Percentiles rank a stretch among this genome's conserved stretches.
Conservation (phyloP, 64 coral and sea anemone genomes). For the Montipora capricornis region DNA sequence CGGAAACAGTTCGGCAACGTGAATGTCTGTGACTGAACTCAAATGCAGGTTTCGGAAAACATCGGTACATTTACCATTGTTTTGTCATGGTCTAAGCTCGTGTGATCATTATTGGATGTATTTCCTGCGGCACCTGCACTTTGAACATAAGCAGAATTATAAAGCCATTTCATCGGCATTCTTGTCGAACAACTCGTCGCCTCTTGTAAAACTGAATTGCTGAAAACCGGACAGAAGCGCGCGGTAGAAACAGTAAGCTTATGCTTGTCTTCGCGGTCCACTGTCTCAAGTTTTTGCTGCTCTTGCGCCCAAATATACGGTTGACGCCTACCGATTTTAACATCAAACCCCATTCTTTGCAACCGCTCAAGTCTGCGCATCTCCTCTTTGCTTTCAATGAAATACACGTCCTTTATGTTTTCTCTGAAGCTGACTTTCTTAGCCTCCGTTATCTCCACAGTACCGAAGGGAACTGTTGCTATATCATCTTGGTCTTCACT, state of each 20-base stretch:
- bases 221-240: not conserved
- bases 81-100: not conserved
- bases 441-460: not conserved
- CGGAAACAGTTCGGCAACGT: no score
- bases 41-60: not conserved
- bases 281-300: not conserved
- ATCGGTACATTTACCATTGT: not conserved
- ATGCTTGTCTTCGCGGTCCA: not conserved
- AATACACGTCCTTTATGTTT: conserved; percentile 25
- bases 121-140: not conserved
- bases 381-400: conserved; percentile 46
- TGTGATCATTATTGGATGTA: not conserved
- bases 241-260: not conserved
- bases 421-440: conserved; percentile 48
- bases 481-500: not conserved
- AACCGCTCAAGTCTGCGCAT: conserved; percentile 15
- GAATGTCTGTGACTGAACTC: not conserved
- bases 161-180: not conserved
- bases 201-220: not conserved
- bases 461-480: conserved; percentile 18
- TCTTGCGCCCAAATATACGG: not conserved
- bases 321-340: not conserved
- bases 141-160: not conserved
- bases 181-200: not conserved
- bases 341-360: not conserved